A percentile compares a stretch with the other conserved stretches of the same genome.
Conservation (phyloP, 2,797 vertebrate species). For the Chaetodon trifasciatus region DNA sequence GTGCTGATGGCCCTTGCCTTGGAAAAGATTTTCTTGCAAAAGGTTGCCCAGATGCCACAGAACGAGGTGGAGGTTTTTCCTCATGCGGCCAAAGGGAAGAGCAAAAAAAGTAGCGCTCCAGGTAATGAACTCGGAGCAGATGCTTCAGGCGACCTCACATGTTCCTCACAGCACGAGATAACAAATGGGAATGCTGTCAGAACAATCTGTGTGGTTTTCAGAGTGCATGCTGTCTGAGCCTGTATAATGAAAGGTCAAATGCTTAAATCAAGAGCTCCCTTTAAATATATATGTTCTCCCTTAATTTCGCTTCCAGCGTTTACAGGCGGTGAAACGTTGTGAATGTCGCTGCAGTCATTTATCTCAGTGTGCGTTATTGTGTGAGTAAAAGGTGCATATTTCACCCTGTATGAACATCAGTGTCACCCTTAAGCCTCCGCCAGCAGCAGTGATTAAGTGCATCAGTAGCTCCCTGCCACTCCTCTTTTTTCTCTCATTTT, state of each 20-base stretch:
- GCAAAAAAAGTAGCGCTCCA: slow-evolving; percentile 81
- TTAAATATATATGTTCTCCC: neutral
- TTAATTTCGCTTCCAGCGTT: neutral
- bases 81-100: slow-evolving; percentile 89
- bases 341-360: neutral
- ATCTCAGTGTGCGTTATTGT: neutral
- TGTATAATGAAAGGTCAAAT: neutral
- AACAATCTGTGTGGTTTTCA: neutral
- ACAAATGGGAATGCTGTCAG: neutral
- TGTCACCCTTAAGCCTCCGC: neutral
- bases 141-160: neutral
- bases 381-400: neutral
- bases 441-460: slow-evolving; percentile 19
- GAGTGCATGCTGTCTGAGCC: neutral
- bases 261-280: neutral
- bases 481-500: neutral
- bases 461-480: neutral
- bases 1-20: slow-evolving; percentile 98
- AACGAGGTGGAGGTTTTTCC: slow-evolving; percentile 92
- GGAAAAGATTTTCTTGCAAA: slow-evolving; percentile 97
- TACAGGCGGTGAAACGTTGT: neutral
- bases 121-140: slow-evolving; percentile 60
- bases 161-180: no score
- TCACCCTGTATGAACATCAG: neutral
- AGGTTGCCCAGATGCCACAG: slow-evolving; percentile 94